A percentile compares a stretch with the other conserved stretches of the same genome.
Evolutionary conservation across 2,888 invertebrate species (phyloP).

Genomic region (Zhuqinia jingwanae): DNA sequence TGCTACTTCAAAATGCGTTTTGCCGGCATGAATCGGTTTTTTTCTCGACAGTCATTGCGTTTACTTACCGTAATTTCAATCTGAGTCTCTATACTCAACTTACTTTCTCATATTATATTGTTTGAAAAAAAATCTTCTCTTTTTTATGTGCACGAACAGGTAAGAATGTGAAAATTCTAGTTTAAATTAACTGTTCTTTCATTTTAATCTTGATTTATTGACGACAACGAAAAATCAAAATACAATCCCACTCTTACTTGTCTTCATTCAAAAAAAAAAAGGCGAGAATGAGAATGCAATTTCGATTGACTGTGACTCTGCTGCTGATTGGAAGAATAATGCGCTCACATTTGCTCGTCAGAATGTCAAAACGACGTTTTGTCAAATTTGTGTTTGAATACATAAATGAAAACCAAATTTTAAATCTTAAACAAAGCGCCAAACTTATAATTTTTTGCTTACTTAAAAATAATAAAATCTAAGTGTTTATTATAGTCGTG

Average conservation of each 20-base stretch:
- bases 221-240: slow-evolving; percentile 63
- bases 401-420: too few relatives aligned
- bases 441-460: too few relatives aligned
- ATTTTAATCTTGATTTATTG: slow-evolving; percentile 65
- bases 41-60: background rate
- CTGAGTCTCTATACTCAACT: background rate
- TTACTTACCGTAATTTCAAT: slow-evolving; percentile 18
- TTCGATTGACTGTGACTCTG: background rate
- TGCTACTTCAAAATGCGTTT: too few relatives aligned
- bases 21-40: slow-evolving; percentile 64
- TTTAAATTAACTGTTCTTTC: slow-evolving; percentile 69
- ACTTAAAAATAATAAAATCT: too few relatives aligned
- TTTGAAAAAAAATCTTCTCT: background rate
- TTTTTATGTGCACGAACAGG: slow-evolving; percentile 28
- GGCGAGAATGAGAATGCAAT: slow-evolving; percentile 12
- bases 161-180: slow-evolving; percentile 69
- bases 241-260: slow-evolving; percentile 45
- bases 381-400: too few relatives aligned
- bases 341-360: too few relatives aligned
- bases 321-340: slow-evolving; percentile 19
- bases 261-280: background rate
- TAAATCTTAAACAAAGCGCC: too few relatives aligned
- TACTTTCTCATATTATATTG: slow-evolving; percentile 36
- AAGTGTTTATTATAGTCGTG: too few relatives aligned
- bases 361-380: too few relatives aligned